A percentile compares a stretch with the other conserved stretches of the same genome.
These are phyloP conservation scores for Polyommatus icarus DNA, from an alignment of 2,888 invertebrate genomes.

Conservation along the genomic window DNA sequence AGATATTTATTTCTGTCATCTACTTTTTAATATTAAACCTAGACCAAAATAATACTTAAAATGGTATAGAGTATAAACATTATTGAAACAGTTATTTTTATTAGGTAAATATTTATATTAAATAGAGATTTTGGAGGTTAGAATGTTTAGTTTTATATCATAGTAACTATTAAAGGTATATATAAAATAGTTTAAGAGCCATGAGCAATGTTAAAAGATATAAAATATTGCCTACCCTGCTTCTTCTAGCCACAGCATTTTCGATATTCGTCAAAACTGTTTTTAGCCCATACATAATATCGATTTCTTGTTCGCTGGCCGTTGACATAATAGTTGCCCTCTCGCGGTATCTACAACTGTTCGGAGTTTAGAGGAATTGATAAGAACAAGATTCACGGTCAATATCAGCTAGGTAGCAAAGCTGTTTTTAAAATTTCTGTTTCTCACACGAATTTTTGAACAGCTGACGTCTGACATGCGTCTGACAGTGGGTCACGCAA, in stretches of 20 bases:
- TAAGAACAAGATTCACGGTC: constrained; percentile 15
- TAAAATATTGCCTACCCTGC: constrained; percentile 65
- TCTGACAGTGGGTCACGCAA: background rate
- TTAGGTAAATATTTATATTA: too few species aligned
- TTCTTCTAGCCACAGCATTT: constrained; percentile 77
- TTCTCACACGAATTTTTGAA: background rate
- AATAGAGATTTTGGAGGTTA: too few species aligned
- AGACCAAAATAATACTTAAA: too few species aligned
- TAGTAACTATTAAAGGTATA: too few species aligned
- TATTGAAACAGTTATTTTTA: too few species aligned
- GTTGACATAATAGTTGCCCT: constrained; percentile 51
- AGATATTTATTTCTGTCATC: too few species aligned
- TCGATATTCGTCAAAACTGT: constrained; percentile 81
- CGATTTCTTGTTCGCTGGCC: constrained; percentile 51
- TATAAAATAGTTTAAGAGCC: too few species aligned
- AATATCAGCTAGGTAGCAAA: background rate
- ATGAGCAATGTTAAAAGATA: constrained; percentile 5
- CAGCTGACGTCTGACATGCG: background rate
- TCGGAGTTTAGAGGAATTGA: background rate
- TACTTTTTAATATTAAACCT: too few species aligned
- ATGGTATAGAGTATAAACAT: too few species aligned
- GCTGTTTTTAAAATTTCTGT: background rate
- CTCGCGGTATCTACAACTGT: background rate
- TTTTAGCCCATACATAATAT: constrained; percentile 81
- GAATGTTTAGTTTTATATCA: too few species aligned